Evolutionary conservation across 2,113 vertebrate species (phyloP), one percentile per base, ranked within the genome.

Genomic region (Daubentonia madagascariensis): DNA sequence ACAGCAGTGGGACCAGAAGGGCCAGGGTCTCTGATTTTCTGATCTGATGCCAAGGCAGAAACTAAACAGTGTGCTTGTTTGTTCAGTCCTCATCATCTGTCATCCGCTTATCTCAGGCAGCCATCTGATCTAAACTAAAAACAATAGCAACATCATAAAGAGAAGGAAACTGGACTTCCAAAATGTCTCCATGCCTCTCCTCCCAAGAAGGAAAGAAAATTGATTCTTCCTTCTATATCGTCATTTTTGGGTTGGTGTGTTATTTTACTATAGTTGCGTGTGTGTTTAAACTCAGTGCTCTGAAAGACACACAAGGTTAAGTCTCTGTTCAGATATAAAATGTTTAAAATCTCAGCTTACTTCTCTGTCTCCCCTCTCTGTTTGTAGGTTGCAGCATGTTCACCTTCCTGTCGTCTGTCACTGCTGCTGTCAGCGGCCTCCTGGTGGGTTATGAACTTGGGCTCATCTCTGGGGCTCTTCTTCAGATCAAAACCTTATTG

Each of bases 361-460:
- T 13, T 59, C 67, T 86, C 50, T 32, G 54, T 97, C 68, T 72
- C 96, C 98, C 67, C 84, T 95, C 23, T 98, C 70, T 97, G 89
- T 59, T 97, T 98, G 32, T 96, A 99, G 99, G 99, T 45, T 99
- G 99, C 94, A 99, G 99, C 97, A 98, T 98, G 91, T 98, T 99
- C 95, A 99, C 99, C 91, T 98, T 99, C 90, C 96, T 99, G 12
- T 99, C 99, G 4, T 99, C 99, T 18, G 97, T 99, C 1, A 93
- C 98, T 30, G 99, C 99, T 35, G 99, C 99, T 1, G 43, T 99
- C 97, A 99, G 99, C 63, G 99, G 99, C 96, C 99, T 99, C 98
- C 99, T 99, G 98, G 98, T 99, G 98, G 99, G 99, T 13, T 99
- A 99, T 40, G 99, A 99, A 97, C 97, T 99, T 95, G 99, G 99